phyloP scores from a whole-genome alignment of 2,113 vertebrate species.

The Lophochroa leadbeateri region DNA sequence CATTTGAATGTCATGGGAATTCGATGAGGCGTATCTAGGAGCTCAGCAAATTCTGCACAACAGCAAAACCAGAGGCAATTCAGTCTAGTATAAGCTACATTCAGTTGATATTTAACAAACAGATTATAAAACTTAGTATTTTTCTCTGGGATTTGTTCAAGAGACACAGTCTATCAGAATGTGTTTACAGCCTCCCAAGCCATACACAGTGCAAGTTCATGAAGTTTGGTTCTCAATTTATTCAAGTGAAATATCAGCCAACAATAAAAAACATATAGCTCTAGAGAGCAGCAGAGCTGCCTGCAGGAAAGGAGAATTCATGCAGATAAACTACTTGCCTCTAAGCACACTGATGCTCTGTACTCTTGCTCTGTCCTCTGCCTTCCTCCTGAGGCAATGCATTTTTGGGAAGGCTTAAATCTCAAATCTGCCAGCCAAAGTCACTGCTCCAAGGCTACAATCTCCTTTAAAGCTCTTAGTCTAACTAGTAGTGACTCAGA shows the following conservation, averaged over 20 bases:
- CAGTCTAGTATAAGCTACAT: not conserved
- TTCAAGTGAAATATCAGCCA: conserved; percentile 5
- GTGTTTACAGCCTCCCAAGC: not conserved
- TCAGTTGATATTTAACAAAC: not conserved
- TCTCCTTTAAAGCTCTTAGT: not conserved
- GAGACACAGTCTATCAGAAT: not conserved
- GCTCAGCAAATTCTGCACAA: not conserved
- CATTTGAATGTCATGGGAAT: not conserved
- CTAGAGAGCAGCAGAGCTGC: not conserved
- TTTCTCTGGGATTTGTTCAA: not conserved
- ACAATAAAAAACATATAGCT: not conserved
- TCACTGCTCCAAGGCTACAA: not conserved
- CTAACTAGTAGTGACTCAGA: not conserved
- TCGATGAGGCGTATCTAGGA: not conserved
- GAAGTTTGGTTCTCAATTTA: not conserved
- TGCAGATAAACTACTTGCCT: not conserved
- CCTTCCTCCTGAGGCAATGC: not conserved
- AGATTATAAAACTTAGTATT: not conserved
- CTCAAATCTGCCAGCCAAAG: not conserved
- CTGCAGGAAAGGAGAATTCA: not conserved
- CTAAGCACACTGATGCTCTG: not conserved
- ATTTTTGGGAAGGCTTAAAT: not conserved
- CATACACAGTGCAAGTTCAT: not conserved
- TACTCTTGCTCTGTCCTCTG: not conserved
- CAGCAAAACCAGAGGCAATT: not conserved